These are phyloP conservation scores for Drosophila sordidula DNA, from an alignment of 2,888 invertebrate species.

Conservation along the genomic window DNA sequence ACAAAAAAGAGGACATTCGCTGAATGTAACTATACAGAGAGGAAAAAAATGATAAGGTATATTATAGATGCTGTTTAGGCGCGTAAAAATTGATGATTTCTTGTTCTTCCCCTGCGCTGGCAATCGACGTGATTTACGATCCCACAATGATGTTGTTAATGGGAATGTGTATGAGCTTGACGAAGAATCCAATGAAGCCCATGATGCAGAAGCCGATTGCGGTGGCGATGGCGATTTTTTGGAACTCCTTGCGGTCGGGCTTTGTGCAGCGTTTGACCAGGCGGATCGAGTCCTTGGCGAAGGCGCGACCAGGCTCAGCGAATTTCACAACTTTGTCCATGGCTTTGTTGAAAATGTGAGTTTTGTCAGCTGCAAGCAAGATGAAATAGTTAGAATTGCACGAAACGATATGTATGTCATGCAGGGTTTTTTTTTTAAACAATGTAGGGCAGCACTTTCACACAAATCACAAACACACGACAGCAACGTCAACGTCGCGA, in stretches of 20 bases:
- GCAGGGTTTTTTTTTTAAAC: neutral
- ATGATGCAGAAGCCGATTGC: constrained; percentile 99
- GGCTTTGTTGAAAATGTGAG: constrained; percentile 4
- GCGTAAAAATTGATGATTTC: constrained; percentile 59
- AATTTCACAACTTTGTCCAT: constrained; percentile 99
- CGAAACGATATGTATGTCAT: constrained; percentile 7
- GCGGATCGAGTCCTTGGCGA: constrained; percentile 98
- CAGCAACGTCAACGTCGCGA: constrained; percentile 23
- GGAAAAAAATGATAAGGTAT: constrained; percentile 29
- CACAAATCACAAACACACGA: constrained; percentile 39
- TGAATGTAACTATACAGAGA: constrained; percentile 63
- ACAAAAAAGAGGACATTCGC: constrained; percentile 62
- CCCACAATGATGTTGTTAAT: constrained; percentile 98
- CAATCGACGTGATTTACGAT: constrained; percentile 86
- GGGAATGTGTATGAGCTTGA: constrained; percentile 99
- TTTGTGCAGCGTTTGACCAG: constrained; percentile 99
- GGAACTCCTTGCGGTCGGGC: constrained; percentile 99
- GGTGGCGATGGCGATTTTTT: constrained; percentile 99
- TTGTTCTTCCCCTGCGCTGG: constrained; percentile 34
- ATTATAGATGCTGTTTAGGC: constrained; percentile 37
- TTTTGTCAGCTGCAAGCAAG: constrained; percentile 34
- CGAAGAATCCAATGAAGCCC: constrained; percentile 99
- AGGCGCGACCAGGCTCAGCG: constrained; percentile 97
- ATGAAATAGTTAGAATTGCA: constrained; percentile 7
- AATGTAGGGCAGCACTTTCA: constrained; percentile 52